phyloP scores from a whole-genome alignment of 2,888 invertebrate species.

The Entomobrya proxima region DNA sequence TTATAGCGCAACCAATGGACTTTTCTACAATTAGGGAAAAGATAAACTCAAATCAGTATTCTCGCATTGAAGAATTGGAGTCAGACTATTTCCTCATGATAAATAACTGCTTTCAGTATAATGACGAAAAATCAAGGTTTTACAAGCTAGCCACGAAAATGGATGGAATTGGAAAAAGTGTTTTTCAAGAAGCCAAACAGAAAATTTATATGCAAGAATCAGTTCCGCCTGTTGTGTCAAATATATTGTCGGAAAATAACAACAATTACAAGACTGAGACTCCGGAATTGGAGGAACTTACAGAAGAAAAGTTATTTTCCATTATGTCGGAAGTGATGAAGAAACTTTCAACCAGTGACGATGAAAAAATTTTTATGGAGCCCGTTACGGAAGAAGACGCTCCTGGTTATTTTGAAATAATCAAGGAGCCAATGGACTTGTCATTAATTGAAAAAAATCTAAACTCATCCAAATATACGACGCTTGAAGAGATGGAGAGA shows the following conservation, averaged over 20 bases:
- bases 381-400: constrained; percentile 92
- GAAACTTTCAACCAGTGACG: neutral
- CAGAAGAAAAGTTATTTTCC: neutral
- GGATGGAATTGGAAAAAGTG: neutral
- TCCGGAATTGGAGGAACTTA: neutral
- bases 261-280: constrained; percentile 30
- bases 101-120: constrained; percentile 16
- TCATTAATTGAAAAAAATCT: constrained; percentile 86
- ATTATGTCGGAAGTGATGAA: constrained; percentile 15
- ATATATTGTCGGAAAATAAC: neutral
- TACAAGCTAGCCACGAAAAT: constrained; percentile 1
- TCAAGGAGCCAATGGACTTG: constrained; percentile 91
- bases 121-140: neutral
- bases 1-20: constrained; percentile 46
- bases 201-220: neutral
- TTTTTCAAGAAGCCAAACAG: constrained; percentile 8
- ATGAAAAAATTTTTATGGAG: constrained; percentile 88
- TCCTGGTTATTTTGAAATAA: constrained; percentile 93
- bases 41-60: constrained; percentile 2
- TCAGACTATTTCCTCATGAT: constrained; percentile 22
- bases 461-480: constrained; percentile 80
- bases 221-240: neutral
- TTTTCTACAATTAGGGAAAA: constrained; percentile 43
- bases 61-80: constrained; percentile 11
- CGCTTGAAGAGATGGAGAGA: constrained; percentile 87